Evolutionary conservation across 2,797 vertebrate genomes (phyloP), one percentile per base, ranked within the genome.

Genomic region (Mus minutoides): DNA sequence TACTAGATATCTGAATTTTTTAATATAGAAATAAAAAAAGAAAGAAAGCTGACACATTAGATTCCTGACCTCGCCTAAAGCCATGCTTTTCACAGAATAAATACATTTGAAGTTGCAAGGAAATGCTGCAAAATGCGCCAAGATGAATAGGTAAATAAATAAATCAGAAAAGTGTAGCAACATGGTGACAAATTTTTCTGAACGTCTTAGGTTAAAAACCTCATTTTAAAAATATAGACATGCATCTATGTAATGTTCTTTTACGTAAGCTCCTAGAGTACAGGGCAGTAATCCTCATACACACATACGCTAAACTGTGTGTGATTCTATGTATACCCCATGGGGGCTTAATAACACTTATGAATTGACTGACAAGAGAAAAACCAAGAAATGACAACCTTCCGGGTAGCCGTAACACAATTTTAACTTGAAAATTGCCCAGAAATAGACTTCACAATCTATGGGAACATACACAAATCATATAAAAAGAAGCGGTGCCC

Each of bases 401-500:
- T 97, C 94, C 83, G 97, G 94, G 97, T 96, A 98, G 96, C 94
- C 0, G 0, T 97, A 97, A 97, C 92, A 98, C 97, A 97, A 98
- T 97, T 97, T 97, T 95, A 98, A 98, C 97, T 98, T 97, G 94
- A 97, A 97, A 97, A 98, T 97, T 98, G 96, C 94, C 92, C 90
- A 94, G 79, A 62, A 96, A 97, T 96, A 96, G 95, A 97, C 94
- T 97, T 96, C 95, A 91, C 92, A 94, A 95, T 97, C 94, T 78
- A 92, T 85, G 87, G 96, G 76, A 97, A 96, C 87, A 96, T 97
- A 97, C 97, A 97, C 97, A 98, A 97, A 97, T 96, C 96, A 95
- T 77, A 97, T 97, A 96, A 97, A 96, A 90, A 86, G 91, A 96
- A 90, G 49, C 21, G 4, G 43, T 95, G 89, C 76, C 92, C 96